A percentile compares a stretch with the other conserved stretches of the same genome.
These are phyloP conservation scores for Pterois miles DNA, from an alignment of 2,797 vertebrate genomes.

Conservation along the genomic window DNA sequence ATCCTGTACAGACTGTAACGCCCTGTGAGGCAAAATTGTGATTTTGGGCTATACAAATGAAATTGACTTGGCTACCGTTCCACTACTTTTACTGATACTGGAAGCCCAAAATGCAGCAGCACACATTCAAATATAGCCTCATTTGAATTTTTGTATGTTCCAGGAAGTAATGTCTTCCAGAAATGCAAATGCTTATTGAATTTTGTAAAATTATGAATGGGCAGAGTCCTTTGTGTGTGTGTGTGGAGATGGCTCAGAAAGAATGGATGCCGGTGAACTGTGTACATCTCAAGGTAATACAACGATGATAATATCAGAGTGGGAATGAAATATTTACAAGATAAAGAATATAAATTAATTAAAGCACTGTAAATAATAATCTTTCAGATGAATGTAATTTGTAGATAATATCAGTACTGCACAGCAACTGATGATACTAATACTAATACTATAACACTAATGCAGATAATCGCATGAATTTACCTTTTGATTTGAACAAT, in stretches of 20 bases:
- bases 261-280: not conserved
- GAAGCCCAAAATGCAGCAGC: not conserved
- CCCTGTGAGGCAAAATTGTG: too few species aligned
- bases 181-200: not conserved
- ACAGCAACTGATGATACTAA: not conserved
- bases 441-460: too few species aligned
- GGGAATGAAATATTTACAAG: not conserved
- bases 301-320: not conserved
- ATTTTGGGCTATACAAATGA: too few species aligned
- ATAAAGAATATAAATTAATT: not conserved
- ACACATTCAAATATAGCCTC: not conserved
- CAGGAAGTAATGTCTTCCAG: not conserved
- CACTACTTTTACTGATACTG: not conserved
- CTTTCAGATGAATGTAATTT: not conserved
- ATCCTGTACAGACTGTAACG: too few species aligned
- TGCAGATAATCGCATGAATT: not conserved
- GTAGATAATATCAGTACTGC: not conserved
- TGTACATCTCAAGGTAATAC: not conserved
- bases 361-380: not conserved
- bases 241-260: slow-evolving; percentile 27
- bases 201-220: not conserved
- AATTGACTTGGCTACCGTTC: too few species aligned
- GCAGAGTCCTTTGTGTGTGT: not conserved
- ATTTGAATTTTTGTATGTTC: not conserved
- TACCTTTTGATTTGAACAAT: not conserved